Evolutionary conservation across 2,113 vertebrate species (phyloP).

Genomic region (Haliaeetus leucogaster): DNA sequence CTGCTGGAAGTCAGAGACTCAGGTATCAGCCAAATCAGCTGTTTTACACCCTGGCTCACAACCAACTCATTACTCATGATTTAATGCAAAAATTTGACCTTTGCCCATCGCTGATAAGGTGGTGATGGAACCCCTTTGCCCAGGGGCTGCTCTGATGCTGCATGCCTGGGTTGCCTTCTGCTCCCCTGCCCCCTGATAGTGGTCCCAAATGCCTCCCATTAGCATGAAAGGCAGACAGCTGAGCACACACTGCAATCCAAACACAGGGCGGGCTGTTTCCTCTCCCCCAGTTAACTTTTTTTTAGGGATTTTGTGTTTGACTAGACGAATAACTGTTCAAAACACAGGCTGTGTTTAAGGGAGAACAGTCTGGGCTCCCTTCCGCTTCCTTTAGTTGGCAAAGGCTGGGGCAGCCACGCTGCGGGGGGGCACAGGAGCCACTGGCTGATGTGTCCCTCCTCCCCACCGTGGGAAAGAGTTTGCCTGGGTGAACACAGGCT

Average conservation of each 20-base stretch:
- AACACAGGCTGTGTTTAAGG: neutral
- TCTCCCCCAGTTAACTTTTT: neutral
- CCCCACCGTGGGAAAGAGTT: rapidly evolving
- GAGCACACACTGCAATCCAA: neutral
- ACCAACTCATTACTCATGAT: neutral
- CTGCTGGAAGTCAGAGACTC: neutral
- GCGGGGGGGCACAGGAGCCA: neutral
- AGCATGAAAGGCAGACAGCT: constrained; percentile 34
- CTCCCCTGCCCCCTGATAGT: neutral
- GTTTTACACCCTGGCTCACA: neutral
- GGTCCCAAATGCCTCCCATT: neutral
- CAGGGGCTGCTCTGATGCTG: rapidly evolving
- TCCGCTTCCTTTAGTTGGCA: neutral
- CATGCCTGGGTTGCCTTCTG: neutral
- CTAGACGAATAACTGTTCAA: neutral
- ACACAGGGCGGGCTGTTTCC: neutral
- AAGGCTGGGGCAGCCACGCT: neutral
- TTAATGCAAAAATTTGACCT: neutral
- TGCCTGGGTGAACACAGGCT: neutral
- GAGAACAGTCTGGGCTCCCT: neutral
- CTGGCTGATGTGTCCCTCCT: neutral
- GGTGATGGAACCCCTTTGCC: neutral
- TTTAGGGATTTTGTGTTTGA: neutral
- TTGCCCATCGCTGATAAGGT: neutral
- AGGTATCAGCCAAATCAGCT: neutral